Conservation (phyloP, 2,888 invertebrate species). For the Xestoiulus laeticollis region DNA sequence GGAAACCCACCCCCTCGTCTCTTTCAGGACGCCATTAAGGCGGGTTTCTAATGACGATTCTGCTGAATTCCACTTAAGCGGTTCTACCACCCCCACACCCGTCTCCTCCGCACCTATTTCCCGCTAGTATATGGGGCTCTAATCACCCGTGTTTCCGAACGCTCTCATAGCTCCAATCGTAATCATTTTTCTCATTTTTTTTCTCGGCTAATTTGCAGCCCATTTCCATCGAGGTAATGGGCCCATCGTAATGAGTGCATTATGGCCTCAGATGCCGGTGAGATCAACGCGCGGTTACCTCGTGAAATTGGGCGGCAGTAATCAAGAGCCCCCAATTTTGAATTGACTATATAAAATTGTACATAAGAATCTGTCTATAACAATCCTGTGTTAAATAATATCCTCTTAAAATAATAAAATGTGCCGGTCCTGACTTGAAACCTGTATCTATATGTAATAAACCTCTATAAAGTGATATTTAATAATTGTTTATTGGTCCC, state of each 20-base stretch:
- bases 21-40: not conserved
- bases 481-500: no score
- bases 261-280: not conserved
- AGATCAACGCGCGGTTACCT: not conserved
- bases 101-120: not conserved
- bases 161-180: not conserved
- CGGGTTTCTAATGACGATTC: not conserved
- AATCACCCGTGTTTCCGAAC: not conserved
- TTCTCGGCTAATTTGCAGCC: slow-evolving; percentile 5
- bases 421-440: no score
- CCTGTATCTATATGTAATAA: no score
- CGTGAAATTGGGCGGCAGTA: not conserved
- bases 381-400: no score
- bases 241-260: not conserved
- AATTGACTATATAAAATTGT: no score
- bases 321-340: not conserved
- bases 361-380: no score
- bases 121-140: no score
- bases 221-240: slow-evolving; percentile 18
- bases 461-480: no score
- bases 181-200: not conserved
- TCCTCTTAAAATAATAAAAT: no score
- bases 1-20: not conserved
- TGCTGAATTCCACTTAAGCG: not conserved
- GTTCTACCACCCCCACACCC: not conserved